Conservation (phyloP, 2,888 invertebrate species). For the Ophion ellenae region DNA sequence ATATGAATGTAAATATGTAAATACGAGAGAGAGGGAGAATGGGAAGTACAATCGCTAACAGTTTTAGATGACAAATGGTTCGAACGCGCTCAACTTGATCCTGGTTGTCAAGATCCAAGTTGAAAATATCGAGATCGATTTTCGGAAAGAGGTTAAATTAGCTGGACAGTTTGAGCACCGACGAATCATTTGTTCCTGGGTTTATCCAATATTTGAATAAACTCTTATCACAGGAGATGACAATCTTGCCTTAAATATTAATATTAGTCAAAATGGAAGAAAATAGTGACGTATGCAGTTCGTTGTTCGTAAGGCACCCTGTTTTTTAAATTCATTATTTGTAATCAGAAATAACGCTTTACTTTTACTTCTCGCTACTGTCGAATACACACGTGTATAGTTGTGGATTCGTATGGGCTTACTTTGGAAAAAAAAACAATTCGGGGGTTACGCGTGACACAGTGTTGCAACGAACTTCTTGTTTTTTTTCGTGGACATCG, state of each 20-base stretch:
- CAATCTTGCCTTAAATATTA: conserved; percentile 59
- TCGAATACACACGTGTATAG: conserved; percentile 44
- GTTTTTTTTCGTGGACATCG: neutral
- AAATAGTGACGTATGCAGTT: neutral
- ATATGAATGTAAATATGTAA: conserved; percentile 70
- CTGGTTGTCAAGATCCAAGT: neutral
- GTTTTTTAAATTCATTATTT: conserved; percentile 1
- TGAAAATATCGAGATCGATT: neutral
- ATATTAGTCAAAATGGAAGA: neutral
- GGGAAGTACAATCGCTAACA: conserved; percentile 31
- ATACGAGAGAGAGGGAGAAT: conserved; percentile 51
- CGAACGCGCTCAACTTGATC: neutral
- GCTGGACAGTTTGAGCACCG: neutral
- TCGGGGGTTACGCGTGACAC: conserved; percentile 17
- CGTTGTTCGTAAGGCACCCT: conserved; percentile 3
- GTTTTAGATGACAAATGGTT: conserved; percentile 11
- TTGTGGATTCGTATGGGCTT: conserved; percentile 39
- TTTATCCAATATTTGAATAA: conserved; percentile 38
- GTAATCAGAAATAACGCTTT: neutral
- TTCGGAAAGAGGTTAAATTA: neutral
- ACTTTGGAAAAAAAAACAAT: conserved; percentile 8
- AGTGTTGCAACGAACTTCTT: conserved; percentile 46
- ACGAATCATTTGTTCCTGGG: neutral
- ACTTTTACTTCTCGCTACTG: neutral
- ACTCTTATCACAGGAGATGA: conserved; percentile 38